These are phyloP conservation scores for Magallana nippona DNA, from an alignment of 2,888 invertebrate species.

Conservation along the genomic window DNA sequence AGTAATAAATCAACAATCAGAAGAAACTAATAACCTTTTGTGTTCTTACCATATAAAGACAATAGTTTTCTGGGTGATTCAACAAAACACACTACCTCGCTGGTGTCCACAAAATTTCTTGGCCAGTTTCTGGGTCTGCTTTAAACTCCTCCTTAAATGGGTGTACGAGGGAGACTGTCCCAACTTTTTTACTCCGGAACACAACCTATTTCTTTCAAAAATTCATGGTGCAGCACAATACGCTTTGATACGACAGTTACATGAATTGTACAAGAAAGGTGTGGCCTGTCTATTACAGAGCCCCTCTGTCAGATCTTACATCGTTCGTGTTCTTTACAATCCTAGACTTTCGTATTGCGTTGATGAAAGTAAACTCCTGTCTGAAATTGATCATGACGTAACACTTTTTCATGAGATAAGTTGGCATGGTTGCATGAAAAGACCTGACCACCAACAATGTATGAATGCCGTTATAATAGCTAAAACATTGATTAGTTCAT, in stretches of 20 bases:
- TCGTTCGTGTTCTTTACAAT: background rate
- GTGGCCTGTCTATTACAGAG: background rate
- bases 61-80: conserved; percentile 19
- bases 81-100: background rate
- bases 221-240: background rate
- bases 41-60: conserved; percentile 34
- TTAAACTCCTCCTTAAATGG: background rate
- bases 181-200: conserved; percentile 27
- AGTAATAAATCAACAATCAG: background rate
- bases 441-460: background rate
- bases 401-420: background rate
- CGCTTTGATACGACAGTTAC: background rate
- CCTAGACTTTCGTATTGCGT: background rate
- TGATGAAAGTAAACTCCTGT: background rate
- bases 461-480: background rate
- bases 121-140: conserved; percentile 7
- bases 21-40: background rate
- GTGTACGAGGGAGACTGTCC: background rate
- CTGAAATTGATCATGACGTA: background rate
- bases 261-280: background rate
- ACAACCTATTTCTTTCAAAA: conserved; percentile 8
- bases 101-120: conserved; percentile 2
- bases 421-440: background rate
- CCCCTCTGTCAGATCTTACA: background rate
- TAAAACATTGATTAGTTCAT: background rate